Conservation (phyloP, 2,113 vertebrate species). For the Python bivittatus region DNA sequence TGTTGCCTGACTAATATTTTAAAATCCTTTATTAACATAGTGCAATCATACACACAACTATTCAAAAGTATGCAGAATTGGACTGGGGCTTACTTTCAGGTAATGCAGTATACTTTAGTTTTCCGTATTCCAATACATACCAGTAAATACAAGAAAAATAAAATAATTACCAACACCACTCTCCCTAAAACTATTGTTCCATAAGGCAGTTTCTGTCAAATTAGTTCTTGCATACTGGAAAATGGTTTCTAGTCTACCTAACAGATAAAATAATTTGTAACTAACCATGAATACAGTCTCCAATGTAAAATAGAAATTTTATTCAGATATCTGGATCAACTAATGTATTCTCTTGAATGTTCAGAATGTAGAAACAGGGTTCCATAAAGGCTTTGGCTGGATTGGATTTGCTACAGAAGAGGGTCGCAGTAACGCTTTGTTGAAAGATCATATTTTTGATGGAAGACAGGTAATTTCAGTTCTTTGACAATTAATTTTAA, state of each 20-base stretch:
- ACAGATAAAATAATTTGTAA: background rate
- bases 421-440: conserved; percentile 78
- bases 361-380: conserved; percentile 88
- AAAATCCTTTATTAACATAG: background rate
- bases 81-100: background rate
- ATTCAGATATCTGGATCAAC: background rate
- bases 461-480: conserved; percentile 81
- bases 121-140: background rate
- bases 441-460: conserved; percentile 88
- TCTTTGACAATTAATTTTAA: background rate
- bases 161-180: background rate
- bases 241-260: background rate
- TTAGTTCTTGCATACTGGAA: background rate
- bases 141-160: background rate
- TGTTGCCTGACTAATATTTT: background rate
- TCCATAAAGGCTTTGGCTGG: conserved; percentile 87
- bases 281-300: background rate
- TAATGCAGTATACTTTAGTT: background rate
- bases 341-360: conserved; percentile 26
- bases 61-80: background rate
- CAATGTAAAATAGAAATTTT: background rate
- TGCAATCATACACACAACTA: background rate
- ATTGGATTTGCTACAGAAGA: conserved; percentile 78
- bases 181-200: background rate
- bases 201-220: background rate